phyloP scores from a whole-genome alignment of 2,113 vertebrate genomes.

The Salvelinus sp. region DNA sequence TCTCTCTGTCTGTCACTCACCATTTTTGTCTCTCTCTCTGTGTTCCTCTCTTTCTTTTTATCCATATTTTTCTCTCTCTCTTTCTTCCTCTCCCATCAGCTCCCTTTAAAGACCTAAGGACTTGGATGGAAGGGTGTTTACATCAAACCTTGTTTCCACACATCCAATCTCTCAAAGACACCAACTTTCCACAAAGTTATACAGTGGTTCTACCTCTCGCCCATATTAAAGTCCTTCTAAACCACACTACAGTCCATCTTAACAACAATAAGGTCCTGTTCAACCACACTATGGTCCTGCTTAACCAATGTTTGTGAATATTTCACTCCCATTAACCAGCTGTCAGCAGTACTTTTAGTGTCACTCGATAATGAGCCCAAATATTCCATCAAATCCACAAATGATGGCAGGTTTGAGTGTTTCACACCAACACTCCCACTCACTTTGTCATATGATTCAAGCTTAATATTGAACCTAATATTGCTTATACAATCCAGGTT shows the following conservation, averaged over 20 bases:
- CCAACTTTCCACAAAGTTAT: too few relatives aligned
- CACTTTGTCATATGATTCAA: too few relatives aligned
- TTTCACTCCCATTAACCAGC: background rate
- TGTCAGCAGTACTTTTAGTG: constrained; percentile 9
- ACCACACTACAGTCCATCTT: background rate
- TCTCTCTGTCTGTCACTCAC: constrained; percentile 55
- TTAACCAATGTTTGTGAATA: background rate
- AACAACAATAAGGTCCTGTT: background rate
- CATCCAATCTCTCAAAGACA: background rate
- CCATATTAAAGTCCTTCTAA: background rate
- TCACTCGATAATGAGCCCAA: background rate
- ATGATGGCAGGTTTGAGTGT: background rate
- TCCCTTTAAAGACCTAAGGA: background rate
- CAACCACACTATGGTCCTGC: background rate
- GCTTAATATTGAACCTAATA: too few relatives aligned
- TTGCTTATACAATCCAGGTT: too few relatives aligned
- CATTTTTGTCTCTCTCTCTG: constrained; percentile 43
- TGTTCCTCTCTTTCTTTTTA: too few relatives aligned
- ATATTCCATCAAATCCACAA: background rate
- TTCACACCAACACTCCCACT: background rate
- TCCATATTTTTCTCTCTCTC: background rate
- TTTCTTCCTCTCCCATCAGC: background rate
- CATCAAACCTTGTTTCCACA: constrained; percentile 1
- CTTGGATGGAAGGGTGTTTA: background rate
- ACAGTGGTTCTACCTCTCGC: background rate